A percentile compares a stretch with the other conserved stretches of the same genome.
Evolutionary conservation across 1,140 invertebrate species (phyloP).

Genomic region (Lanistes nyassanus): DNA sequence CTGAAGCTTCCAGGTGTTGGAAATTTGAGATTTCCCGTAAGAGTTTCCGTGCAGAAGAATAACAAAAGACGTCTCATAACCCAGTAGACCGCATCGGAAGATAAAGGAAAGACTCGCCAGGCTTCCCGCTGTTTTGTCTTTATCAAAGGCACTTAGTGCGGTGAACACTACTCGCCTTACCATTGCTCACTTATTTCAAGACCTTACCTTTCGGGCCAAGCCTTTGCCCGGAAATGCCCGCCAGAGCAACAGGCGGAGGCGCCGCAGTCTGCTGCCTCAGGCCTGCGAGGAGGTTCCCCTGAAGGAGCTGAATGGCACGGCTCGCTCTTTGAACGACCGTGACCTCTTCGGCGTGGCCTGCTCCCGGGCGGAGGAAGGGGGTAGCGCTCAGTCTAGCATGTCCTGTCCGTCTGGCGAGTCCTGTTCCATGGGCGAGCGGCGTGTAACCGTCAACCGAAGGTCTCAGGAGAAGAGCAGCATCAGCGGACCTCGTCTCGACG

Average conservation of each 20-base stretch:
- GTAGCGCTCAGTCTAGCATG: constrained; percentile 25
- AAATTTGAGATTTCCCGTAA: not conserved
- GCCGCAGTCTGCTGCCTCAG: not conserved
- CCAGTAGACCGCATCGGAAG: not conserved
- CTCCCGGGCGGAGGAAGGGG: not conserved
- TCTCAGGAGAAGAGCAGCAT: constrained; percentile 23
- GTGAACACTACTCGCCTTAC: constrained; percentile 21
- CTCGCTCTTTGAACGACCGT: not conserved
- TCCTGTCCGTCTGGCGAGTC: constrained; percentile 27
- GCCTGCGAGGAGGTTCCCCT: constrained; percentile 1
- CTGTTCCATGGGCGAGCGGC: constrained; percentile 28
- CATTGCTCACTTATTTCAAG: not conserved
- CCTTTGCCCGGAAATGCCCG: constrained; percentile 16
- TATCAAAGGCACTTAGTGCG: not conserved
- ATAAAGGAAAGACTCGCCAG: not conserved
- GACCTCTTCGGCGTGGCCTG: not conserved
- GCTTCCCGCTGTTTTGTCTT: not conserved
- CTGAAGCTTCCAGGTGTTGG: not conserved
- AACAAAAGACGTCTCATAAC: not conserved
- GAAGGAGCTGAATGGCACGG: constrained; percentile 20
- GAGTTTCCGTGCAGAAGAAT: not conserved
- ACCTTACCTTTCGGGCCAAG: constrained; percentile 25
- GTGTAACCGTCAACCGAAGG: constrained; percentile 27
- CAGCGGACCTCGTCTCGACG: constrained; percentile 17
- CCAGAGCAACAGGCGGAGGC: constrained; percentile 13